Evolutionary conservation across 1,140 invertebrate species (phyloP).

Genomic region (Microplitis demolitor): DNA sequence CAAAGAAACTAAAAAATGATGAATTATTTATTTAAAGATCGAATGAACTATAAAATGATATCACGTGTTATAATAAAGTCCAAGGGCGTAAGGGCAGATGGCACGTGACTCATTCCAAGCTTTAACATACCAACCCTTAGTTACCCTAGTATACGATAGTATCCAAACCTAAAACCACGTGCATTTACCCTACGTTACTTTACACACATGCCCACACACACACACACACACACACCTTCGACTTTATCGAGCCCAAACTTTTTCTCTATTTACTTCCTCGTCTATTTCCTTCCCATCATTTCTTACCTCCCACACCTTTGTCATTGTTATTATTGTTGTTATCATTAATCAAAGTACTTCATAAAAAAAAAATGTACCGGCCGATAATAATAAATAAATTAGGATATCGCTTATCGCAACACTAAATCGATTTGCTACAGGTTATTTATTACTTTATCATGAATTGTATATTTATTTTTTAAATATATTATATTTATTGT

Average conservation of each 20-base stretch:
- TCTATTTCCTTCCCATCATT: too few species aligned
- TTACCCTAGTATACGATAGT: not conserved
- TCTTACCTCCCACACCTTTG: too few species aligned
- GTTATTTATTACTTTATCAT: too few species aligned
- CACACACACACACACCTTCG: not conserved
- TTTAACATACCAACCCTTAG: conserved; percentile 18
- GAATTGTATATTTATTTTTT: too few species aligned
- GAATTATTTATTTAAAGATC: not conserved
- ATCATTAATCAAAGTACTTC: too few species aligned
- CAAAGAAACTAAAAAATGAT: not conserved
- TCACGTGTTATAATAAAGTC: conserved; percentile 45
- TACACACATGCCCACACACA: not conserved
- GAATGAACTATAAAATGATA: not conserved
- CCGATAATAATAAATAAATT: too few species aligned
- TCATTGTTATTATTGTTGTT: too few species aligned
- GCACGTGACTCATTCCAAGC: conserved; percentile 55
- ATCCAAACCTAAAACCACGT: not conserved
- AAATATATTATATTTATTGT: too few species aligned
- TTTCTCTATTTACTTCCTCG: too few species aligned
- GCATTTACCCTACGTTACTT: not conserved
- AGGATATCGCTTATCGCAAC: too few species aligned
- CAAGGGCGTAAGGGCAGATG: conserved; percentile 48
- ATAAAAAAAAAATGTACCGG: too few species aligned
- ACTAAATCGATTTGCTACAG: too few species aligned
- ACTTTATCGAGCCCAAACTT: not conserved